These are phyloP conservation scores for Spermophilus dauricus DNA, from an alignment of 2,113 vertebrate species.

Conservation along the genomic window DNA sequence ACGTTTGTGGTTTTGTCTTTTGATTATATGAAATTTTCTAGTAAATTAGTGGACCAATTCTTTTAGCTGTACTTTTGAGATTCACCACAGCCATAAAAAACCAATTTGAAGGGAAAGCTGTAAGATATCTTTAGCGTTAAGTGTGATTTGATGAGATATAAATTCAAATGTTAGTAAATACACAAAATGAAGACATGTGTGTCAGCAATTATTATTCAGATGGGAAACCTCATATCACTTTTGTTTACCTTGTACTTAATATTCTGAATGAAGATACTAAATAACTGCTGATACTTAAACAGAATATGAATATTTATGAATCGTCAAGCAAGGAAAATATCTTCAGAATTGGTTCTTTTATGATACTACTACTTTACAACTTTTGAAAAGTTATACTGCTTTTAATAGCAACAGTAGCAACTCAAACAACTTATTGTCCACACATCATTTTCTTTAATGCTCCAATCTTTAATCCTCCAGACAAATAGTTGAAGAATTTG, in stretches of 20 bases:
- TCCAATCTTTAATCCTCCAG: background rate
- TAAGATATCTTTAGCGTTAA: background rate
- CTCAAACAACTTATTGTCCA: background rate
- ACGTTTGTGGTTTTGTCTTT: background rate
- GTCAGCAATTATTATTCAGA: background rate
- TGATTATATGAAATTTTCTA: background rate
- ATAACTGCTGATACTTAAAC: constrained; percentile 55
- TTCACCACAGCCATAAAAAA: background rate
- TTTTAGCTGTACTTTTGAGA: constrained; percentile 24
- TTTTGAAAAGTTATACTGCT: background rate
- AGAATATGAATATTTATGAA: constrained; percentile 21
- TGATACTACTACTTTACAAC: background rate
- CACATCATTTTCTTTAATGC: background rate
- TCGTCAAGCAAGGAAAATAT: background rate
- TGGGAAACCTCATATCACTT: background rate
- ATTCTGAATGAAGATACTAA: constrained; percentile 67
- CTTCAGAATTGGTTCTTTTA: constrained; percentile 19
- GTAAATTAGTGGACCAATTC: background rate
- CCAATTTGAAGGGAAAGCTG: background rate
- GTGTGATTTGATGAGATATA: background rate
- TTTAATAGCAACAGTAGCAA: constrained; percentile 24
- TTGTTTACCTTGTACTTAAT: constrained; percentile 69
- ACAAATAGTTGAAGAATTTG: background rate
- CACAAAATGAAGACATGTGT: background rate
- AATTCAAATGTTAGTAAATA: constrained; percentile 29